A percentile compares a stretch with the other conserved stretches of the same genome.
Conservation (phyloP, 2,888 invertebrate species). For the Agriotes lineatus region DNA sequence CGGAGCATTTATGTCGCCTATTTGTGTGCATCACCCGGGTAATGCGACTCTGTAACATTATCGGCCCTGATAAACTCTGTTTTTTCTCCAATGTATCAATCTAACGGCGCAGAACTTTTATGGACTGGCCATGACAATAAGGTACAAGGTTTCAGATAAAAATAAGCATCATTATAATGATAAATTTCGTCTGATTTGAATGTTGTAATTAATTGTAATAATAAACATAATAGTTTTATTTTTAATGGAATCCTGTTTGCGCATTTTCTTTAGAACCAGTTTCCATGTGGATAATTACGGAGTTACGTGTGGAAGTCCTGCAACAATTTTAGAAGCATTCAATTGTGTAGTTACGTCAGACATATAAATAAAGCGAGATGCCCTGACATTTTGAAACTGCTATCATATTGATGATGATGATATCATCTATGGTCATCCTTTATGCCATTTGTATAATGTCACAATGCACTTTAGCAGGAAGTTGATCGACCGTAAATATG, state of each 20-base stretch:
- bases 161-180: slow-evolving; percentile 9
- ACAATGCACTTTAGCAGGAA: slow-evolving; percentile 38
- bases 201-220: slow-evolving; percentile 9
- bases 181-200: slow-evolving; percentile 17
- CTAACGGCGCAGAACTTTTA: slow-evolving; percentile 29
- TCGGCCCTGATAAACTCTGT: not conserved
- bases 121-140: slow-evolving; percentile 37
- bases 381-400: slow-evolving; percentile 29
- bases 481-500: slow-evolving; percentile 33
- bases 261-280: not conserved
- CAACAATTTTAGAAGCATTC: no score
- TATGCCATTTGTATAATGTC: slow-evolving; percentile 31
- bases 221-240: slow-evolving; percentile 17
- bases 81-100: not conserved
- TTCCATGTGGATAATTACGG: no score
- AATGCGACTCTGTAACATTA: no score
- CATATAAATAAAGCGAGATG: slow-evolving; percentile 21
- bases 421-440: slow-evolving; percentile 33
- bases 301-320: no score
- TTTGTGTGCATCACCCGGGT: no score
- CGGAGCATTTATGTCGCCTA: not conserved
- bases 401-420: slow-evolving; percentile 32
- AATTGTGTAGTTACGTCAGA: slow-evolving; percentile 22
- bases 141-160: slow-evolving; percentile 38
- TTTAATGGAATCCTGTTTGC: slow-evolving; percentile 15